Evolutionary conservation across 2,113 vertebrate genomes (phyloP).

Genomic region (Oplegnathus fasciatus): DNA sequence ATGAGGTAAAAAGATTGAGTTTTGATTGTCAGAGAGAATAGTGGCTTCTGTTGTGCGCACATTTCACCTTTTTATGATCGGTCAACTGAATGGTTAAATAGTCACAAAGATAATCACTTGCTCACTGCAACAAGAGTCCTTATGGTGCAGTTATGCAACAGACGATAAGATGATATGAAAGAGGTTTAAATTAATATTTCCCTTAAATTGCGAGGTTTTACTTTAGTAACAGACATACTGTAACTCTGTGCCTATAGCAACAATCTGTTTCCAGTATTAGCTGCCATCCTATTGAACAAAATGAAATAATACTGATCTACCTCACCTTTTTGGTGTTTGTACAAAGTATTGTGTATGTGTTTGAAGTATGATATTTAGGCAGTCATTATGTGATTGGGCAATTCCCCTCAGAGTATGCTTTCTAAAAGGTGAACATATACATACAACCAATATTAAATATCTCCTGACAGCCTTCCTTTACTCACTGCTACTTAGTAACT

Average conservation of each 20-base stretch:
- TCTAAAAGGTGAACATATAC: not conserved
- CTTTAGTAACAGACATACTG: not conserved
- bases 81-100: slow-evolving; percentile 1
- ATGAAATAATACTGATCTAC: not conserved
- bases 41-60: not conserved
- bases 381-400: not conserved
- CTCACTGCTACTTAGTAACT: slow-evolving; percentile 25
- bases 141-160: slow-evolving; percentile 9
- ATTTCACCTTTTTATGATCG: not conserved
- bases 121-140: not conserved
- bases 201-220: not conserved
- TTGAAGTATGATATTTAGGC: not conserved
- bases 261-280: not conserved
- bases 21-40: not conserved
- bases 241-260: not conserved
- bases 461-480: slow-evolving; percentile 6
- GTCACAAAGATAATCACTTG: not conserved
- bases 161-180: not conserved
- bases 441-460: not conserved
- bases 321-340: not conserved
- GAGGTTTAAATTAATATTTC: not conserved
- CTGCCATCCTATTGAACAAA: not conserved
- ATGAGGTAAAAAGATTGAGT: not conserved
- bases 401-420: too few species aligned
- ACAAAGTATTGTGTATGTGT: not conserved